Evolutionary conservation across 2,888 invertebrate species (phyloP), one percentile per base, ranked within the genome.

Genomic region (Chloromyia formosa): DNA sequence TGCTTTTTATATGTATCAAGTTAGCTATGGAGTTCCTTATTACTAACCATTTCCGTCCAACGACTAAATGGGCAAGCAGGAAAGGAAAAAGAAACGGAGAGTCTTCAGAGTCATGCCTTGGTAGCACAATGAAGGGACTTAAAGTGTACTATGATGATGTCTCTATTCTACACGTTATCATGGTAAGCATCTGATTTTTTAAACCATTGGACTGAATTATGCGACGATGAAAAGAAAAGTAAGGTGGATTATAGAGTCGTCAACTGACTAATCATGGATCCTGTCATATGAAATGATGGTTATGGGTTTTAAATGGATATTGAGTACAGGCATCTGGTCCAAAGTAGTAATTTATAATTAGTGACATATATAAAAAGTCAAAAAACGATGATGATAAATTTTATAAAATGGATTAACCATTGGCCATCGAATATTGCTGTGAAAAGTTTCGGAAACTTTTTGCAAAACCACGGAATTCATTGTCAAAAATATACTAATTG

Each of bases 281-380:
- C 40, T n/a, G 10, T n/a, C n/a, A 23, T 22, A 12, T 23, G 1
- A 73, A 74, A 69, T 75, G 69, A 75, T 75, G 75, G 74, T 75
- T 75, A 75, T 75, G 69, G 74, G 69, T 42, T 75, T 75, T 74
- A 74, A 75, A 75, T 75, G 74, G 74, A 56, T 20, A 54, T 49
- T 75, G 74, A 75, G 74, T 74, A 62, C 74, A 74, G 75, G 62
- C 75, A 75, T 75, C 75, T 75, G 75, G 58, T 60, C 12, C 7
- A 4, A 35, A 35, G 27, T 4, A 35, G 7, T 35, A 35, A 35
- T 35, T n/a, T n/a, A n/a, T n/a, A n/a, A n/a, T n/a, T n/a, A n/a
- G n/a, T n/a, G n/a, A n/a, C n/a, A n/a, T n/a, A n/a, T n/a, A n/a
- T n/a, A n/a, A n/a, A n/a, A n/a, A n/a, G n/a, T n/a, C n/a, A n/a